Conservation (phyloP, 2,113 vertebrate genomes). For the Chitala chitala region DNA sequence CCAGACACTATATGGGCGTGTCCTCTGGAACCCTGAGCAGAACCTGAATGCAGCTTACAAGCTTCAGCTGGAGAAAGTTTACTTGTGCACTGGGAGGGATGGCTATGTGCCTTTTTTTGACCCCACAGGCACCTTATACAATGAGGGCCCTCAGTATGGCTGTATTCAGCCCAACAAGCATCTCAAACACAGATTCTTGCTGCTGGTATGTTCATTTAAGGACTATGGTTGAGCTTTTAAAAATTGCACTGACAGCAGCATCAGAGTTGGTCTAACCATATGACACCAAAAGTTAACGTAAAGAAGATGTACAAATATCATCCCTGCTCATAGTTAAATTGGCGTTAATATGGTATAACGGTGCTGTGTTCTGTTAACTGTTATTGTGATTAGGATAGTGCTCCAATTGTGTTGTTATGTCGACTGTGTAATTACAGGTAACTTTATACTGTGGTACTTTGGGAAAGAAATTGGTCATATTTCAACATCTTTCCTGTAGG, state of each 20-base stretch:
- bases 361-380: too few species aligned
- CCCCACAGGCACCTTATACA: conserved; percentile 90
- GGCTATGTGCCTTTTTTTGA: conserved; percentile 96
- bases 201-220: conserved; percentile 82
- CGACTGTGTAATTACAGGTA: not conserved
- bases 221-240: not conserved
- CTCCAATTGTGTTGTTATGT: too few species aligned
- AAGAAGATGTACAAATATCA: too few species aligned
- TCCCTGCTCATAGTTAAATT: too few species aligned
- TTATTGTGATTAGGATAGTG: too few species aligned
- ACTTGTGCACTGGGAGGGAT: conserved; percentile 88
- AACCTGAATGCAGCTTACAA: conserved; percentile 89
- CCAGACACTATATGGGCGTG: conserved; percentile 84
- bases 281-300: too few species aligned
- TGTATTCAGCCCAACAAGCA: conserved; percentile 94
- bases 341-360: too few species aligned
- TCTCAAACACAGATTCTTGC: conserved; percentile 88
- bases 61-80: conserved; percentile 93
- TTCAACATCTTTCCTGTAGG: conserved; percentile 55
- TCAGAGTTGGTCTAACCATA: too few species aligned
- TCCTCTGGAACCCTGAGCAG: conserved; percentile 93
- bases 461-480: not conserved
- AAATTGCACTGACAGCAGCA: not conserved
- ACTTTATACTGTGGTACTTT: not conserved
- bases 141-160: conserved; percentile 92